Conservation (phyloP, 2,888 invertebrate species). For the Mythimna lalbum region DNA sequence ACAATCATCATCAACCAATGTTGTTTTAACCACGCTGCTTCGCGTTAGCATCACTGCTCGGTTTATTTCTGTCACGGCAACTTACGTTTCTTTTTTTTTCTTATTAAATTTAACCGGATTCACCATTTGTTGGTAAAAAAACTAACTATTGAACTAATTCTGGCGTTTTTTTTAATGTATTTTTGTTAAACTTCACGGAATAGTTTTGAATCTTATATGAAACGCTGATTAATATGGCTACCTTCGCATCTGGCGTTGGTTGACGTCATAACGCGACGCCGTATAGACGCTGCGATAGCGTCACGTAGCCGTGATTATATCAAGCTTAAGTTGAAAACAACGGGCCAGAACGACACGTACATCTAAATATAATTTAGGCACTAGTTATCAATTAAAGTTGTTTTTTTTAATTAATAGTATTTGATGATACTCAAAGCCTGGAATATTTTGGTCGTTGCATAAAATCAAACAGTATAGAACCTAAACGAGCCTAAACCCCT, state of each 20-base stretch:
- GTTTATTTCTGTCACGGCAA: conserved; percentile 60
- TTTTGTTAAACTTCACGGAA: neutral
- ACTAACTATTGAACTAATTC: neutral
- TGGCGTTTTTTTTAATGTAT: neutral
- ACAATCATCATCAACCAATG: conserved; percentile 48
- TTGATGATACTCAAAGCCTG: too few species aligned
- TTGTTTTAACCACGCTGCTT: conserved; percentile 66
- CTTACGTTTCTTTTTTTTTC: conserved; percentile 2
- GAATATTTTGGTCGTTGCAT: too few species aligned
- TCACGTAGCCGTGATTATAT: neutral
- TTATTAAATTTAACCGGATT: conserved; percentile 18
- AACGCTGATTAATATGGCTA: neutral
- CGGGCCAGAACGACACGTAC: too few species aligned
- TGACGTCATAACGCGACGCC: neutral
- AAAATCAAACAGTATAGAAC: neutral
- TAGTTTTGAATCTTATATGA: neutral
- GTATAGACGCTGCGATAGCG: neutral
- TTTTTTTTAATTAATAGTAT: too few species aligned
- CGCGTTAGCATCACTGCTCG: conserved; percentile 64
- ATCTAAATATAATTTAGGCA: too few species aligned
- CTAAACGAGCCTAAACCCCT: too few species aligned
- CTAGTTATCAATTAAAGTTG: too few species aligned
- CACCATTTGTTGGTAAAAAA: conserved; percentile 26
- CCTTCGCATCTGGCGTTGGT: conserved; percentile 13
- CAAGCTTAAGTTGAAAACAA: too few species aligned